Evolutionary conservation across 2,888 invertebrate genomes (phyloP), one percentile per base, ranked within the genome.

Genomic region (Mellilla xanthometata): DNA sequence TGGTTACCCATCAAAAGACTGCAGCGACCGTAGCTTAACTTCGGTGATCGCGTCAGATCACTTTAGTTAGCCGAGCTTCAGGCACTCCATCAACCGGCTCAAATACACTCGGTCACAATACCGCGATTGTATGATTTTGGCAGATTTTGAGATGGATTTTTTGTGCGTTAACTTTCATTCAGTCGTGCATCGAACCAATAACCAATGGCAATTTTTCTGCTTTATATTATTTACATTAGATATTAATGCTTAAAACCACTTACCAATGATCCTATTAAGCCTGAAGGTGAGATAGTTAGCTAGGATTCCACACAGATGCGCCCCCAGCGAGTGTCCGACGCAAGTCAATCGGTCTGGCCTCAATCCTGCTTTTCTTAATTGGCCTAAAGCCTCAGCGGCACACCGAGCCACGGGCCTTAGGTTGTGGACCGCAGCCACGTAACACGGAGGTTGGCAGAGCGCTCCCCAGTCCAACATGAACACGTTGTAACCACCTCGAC

Each of bases 401-500:
- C 95, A 95, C 42, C 92, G 90, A 0, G 94, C 94, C 3, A 93
- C 94, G 0, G 94, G 92, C 40, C 92, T 91, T 59, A 95, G 84
- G 77, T 95, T 95, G 67, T 94, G 93, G 0, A 95, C 95, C 0
- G 95, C 94, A 0, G 95, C 94, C 28, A 93, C 92, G 73, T 94
- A 94, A 83, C 93, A 95, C 0, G 94, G 94, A 0, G 93, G 93
- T 64, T 91, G 91, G 60, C 92, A 90, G 10, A 95, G 84, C 2
- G 85, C 82, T n/a, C 95, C 94, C 95, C 95, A 95, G 77, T 95
- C 95, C 34, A 95, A 84, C 79, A 95, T 89, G 75, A 95, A 92
- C 23, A 95, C 93, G 76, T 95, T 95, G 84, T 94, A 95, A 44
- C 92, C 92, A 1, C 94, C 94, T 64, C 94, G 93, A 3, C 90